Base-by-base conservation (phyloP, 2,797 vertebrate genomes). In the Chaetodon trifasciatus region DNA sequence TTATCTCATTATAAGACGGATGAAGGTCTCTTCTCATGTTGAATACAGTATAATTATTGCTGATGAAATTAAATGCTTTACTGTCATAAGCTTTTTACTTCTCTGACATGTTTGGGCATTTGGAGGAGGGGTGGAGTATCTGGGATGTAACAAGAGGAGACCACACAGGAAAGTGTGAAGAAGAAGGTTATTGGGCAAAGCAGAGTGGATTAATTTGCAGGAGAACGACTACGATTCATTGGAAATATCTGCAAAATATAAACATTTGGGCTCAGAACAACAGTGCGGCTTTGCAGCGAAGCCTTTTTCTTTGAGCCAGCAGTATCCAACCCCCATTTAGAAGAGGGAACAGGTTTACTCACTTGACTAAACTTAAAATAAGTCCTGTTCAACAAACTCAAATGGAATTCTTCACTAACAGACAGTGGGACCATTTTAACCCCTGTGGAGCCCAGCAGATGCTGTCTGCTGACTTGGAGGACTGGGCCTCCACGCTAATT, bases 51-150 rank as follows among this genome's bases (percentile, higher is more conserved):
- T 76, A 89, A 93, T 93, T 88, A 93, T 78, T 86, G 78, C 89
- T 89, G 90, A 93, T 93, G 89, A 93, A 93, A 90, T 92, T 24
- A 89, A 90, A 91, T 64, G 79, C 81, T 78, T 77, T 86, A 55
- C 86, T 82, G 83, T 87, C 84, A 76, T 64, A 90, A 63, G 75
- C 72, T 71, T 88, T 90, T 90, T 65, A 75, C 76, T 73, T 91
- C 81, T 86, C 71, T 84, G 79, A 86, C 85, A 82, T 87, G 83
- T 83, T 82, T 76, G 90, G 87, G 86, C 74, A 65, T 80, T 82
- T n/a, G 23, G 68, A 56, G 24, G 40, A 47, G 16, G 42, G 79
- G 72, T 10, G 85, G 76, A 73, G 78, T 55, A 39, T 64, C 65
- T 10, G 53, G 52, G 83, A 89, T 67, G 85, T 75, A 85, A 63